Percentiles rank a stretch among this genome's conserved stretches.
Conservation (phyloP, 2,797 vertebrate species). For the Siniperca obscura region DNA sequence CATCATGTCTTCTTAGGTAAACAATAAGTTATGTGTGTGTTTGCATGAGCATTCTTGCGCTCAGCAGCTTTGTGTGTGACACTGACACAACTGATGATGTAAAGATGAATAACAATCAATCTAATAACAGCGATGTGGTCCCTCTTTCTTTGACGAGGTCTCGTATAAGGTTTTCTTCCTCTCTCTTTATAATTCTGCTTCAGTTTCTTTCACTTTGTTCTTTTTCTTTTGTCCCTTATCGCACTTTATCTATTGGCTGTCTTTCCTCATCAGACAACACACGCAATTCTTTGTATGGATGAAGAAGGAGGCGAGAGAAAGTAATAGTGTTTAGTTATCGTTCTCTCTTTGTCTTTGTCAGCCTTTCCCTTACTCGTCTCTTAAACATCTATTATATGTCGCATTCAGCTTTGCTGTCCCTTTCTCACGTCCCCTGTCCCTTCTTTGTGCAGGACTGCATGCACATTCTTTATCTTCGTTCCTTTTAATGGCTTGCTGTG, state of each 20-base stretch:
- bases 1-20: conserved; percentile 45
- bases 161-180: background rate
- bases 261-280: conserved; percentile 19
- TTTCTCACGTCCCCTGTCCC: background rate
- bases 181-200: background rate
- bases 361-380: background rate
- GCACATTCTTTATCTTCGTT: conserved; percentile 19
- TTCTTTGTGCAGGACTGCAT: conserved; percentile 28
- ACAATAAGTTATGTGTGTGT: conserved; percentile 20
- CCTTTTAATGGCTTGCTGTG: conserved; percentile 11
- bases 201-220: conserved; percentile 3
- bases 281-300: conserved; percentile 17
- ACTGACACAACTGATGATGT: conserved; percentile 13
- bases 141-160: background rate
- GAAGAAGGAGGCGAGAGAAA: background rate
- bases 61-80: conserved; percentile 1
- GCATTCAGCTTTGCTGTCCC: conserved; percentile 14
- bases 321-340: conserved; percentile 7
- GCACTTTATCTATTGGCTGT: conserved; percentile 19
- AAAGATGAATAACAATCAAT: conserved; percentile 20
- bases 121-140: conserved; percentile 1
- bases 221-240: conserved; percentile 1
- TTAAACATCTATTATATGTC: conserved; percentile 15
- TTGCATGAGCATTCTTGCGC: background rate
- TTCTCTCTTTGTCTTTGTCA: conserved; percentile 37